These are phyloP conservation scores for Toxostoma redivivum DNA, from an alignment of 2,113 vertebrate genomes.

Conservation along the genomic window DNA sequence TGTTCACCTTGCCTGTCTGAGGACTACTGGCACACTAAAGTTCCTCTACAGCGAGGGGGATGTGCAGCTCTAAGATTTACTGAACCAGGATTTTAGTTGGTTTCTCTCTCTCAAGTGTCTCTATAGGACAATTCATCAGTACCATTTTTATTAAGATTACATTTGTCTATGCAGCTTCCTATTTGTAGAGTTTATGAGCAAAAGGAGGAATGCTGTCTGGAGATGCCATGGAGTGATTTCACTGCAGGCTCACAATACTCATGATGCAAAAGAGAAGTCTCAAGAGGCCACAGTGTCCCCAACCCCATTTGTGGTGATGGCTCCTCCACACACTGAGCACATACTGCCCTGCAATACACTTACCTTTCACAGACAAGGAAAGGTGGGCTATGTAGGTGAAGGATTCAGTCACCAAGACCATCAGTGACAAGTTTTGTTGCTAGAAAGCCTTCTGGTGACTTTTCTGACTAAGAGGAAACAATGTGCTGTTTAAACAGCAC, in stretches of 20 bases:
- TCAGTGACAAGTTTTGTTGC: accelerated
- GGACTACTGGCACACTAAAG: not conserved
- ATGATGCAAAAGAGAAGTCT: not conserved
- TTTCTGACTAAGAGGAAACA: not conserved
- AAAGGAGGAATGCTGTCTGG: not conserved
- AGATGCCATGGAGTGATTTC: not conserved
- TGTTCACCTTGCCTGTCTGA: not conserved
- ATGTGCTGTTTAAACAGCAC: not conserved
- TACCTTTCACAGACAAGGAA: not conserved
- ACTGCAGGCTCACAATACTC: not conserved
- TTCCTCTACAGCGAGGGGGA: not conserved
- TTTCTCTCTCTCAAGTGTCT: not conserved
- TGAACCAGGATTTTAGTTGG: not conserved
- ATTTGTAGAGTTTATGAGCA: not conserved
- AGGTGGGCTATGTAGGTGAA: not conserved
- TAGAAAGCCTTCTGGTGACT: not conserved
- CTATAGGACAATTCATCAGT: accelerated
- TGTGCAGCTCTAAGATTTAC: not conserved
- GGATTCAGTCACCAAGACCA: not conserved
- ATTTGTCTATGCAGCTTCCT: not conserved
- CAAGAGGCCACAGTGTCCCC: not conserved
- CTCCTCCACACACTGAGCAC: not conserved
- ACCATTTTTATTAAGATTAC: not conserved
- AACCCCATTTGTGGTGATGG: not conserved
- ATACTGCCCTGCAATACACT: not conserved